Evolutionary conservation across 2,113 vertebrate genomes (phyloP), one percentile per base, ranked within the genome.

Genomic region (Thryonomys swinderianus): DNA sequence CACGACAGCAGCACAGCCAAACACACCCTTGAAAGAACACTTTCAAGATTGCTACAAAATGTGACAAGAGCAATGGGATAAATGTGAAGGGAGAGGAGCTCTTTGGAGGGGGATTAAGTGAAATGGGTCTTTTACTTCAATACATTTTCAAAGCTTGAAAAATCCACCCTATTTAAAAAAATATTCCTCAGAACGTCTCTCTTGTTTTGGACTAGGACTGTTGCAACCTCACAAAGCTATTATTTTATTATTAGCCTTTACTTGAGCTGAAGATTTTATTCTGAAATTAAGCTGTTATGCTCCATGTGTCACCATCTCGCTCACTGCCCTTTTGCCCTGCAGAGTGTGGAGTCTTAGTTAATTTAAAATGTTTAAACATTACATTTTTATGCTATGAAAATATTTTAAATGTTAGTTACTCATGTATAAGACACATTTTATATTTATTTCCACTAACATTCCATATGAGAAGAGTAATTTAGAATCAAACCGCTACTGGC

Each of bases 381-480:
- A 45, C 85, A 42, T 83, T 82, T 0, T 92, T 82, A 45, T 67
- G 74, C 10, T 7, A n/a, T 66, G 34, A 20, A 64, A 83, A 40
- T 51, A 91, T 64, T 21, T 81, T 34, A 81, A 62, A 21, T 81
- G 3, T 85, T n/a, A 94, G 30, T 87, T 92, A 45, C 40, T 82
- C 30, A 85, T 59, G 13, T 12, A 81, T 78, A 85, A 88, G 17
- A 37, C 30, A 45, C 2, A 88, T 61, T 71, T n/a, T n/a, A 13
- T 62, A 66, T 78, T 95, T 85, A 66, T 71, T 40, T 84, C 9
- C 67, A 48, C 82, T 80, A 42, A 90, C 53, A 90, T 62, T 90
- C 27, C 66, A 1, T 51, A 14, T 69, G 32, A 73, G 45, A 62
- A 78, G 7, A 94, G 40, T 94, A 81, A 55, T 51, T 94, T 74